Evolutionary conservation across 2,113 vertebrate genomes (phyloP).

Genomic region (Gymnocephalus cernua): DNA sequence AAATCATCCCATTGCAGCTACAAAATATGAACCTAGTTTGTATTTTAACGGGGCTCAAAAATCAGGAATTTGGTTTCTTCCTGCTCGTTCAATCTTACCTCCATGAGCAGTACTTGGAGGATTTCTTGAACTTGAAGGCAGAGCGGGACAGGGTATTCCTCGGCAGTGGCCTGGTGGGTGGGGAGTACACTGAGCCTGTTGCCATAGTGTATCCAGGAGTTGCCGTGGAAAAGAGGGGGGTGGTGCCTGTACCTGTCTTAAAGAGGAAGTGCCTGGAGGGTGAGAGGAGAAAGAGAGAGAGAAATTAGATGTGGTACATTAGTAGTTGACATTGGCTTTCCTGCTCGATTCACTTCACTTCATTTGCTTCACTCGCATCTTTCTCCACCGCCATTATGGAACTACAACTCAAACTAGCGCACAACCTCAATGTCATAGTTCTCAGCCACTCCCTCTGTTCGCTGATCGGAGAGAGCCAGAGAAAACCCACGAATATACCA

Average conservation of each 20-base stretch:
- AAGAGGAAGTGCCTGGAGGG: constrained; percentile 97
- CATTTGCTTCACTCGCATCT: too few species aligned
- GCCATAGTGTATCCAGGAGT: constrained; percentile 99
- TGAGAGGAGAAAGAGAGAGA: constrained; percentile 15
- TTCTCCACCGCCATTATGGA: too few species aligned
- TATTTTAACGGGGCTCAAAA: not conserved
- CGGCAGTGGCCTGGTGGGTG: constrained; percentile 95
- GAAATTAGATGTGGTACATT: not conserved
- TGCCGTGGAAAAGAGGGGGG: constrained; percentile 98
- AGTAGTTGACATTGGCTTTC: not conserved
- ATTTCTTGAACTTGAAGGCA: constrained; percentile 99
- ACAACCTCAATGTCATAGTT: too few species aligned
- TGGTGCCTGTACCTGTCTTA: constrained; percentile 99
- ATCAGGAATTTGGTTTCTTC: too few species aligned
- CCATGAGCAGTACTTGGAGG: constrained; percentile 98
- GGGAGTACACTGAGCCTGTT: constrained; percentile 97
- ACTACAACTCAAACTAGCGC: too few species aligned
- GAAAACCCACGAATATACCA: too few species aligned
- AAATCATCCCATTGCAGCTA: not conserved
- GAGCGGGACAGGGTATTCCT: constrained; percentile 97
- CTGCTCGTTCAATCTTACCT: constrained; percentile 73
- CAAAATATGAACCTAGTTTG: not conserved
- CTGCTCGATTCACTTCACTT: too few species aligned
- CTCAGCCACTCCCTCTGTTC: too few species aligned
- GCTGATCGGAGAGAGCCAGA: too few species aligned